Conservation (phyloP, 2,113 vertebrate species). For the Sarotherodon lohbergeri region DNA sequence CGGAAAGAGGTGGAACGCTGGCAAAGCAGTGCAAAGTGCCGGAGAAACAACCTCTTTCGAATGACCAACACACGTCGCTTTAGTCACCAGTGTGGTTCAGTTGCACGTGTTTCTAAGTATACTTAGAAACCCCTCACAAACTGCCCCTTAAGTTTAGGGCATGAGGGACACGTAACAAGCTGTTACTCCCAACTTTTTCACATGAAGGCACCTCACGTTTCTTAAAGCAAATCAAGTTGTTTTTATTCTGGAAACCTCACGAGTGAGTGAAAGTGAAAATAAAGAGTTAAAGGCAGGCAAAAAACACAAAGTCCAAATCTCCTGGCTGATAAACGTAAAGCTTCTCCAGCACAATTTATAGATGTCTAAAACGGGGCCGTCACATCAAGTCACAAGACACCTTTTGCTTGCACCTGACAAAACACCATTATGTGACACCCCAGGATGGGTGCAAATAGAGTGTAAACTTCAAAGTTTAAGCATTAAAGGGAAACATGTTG, state of each 20-base stretch:
- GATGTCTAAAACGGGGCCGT: accelerated
- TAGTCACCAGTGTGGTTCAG: background rate
- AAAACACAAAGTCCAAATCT: background rate
- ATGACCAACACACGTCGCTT: background rate
- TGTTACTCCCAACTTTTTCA: background rate
- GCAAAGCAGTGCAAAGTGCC: accelerated
- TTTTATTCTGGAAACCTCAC: background rate
- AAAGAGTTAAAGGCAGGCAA: background rate
- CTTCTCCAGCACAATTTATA: background rate
- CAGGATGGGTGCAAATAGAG: background rate
- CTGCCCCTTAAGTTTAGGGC: no score
- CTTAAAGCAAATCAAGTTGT: background rate
- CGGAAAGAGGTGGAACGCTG: background rate
- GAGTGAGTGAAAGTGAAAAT: background rate
- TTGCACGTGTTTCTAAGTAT: background rate
- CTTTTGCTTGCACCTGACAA: background rate
- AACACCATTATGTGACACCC: background rate
- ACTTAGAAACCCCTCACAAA: background rate
- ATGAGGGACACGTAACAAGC: background rate
- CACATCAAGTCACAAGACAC: background rate
- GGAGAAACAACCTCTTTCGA: background rate
- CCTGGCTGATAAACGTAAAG: background rate
- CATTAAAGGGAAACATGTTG: background rate
- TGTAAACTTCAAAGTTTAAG: background rate
- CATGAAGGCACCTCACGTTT: background rate